Evolutionary conservation across 2,888 invertebrate genomes (phyloP).

Genomic region (Charanyca ferruginea): DNA sequence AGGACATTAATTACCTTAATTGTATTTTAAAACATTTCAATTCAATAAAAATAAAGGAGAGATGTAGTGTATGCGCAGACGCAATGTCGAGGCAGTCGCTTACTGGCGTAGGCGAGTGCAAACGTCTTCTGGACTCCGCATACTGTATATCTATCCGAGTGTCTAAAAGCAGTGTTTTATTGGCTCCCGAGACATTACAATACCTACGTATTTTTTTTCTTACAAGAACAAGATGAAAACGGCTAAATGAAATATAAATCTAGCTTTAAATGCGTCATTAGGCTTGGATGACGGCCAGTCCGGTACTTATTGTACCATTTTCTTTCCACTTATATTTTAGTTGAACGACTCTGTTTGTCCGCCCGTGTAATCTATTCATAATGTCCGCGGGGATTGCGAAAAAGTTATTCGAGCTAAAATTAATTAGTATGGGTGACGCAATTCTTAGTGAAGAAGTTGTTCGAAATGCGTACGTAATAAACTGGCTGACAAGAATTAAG

Average conservation of each 20-base stretch:
- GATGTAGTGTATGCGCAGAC: no score
- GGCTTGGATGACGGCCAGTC: slow-evolving; percentile 64
- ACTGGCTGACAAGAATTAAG: slow-evolving; percentile 44
- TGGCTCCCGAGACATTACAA: no score
- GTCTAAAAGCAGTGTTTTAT: no score
- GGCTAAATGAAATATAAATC: slow-evolving; percentile 52
- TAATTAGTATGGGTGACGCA: slow-evolving; percentile 55
- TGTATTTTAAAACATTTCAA: no score
- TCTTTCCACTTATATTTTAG: slow-evolving; percentile 62
- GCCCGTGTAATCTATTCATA: slow-evolving; percentile 67
- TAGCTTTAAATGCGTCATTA: slow-evolving; percentile 64
- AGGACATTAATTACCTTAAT: no score
- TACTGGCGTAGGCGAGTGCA: no score
- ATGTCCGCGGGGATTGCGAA: slow-evolving; percentile 46
- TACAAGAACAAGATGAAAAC: slow-evolving; percentile 34
- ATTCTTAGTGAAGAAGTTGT: slow-evolving; percentile 34
- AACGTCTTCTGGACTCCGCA: no score
- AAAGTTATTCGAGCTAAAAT: slow-evolving; percentile 50
- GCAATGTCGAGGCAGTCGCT: no score
- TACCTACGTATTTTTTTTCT: slow-evolving; percentile 14
- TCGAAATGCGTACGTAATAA: slow-evolving; percentile 39
- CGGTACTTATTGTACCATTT: slow-evolving; percentile 62
- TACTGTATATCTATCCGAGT: no score
- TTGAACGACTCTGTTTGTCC: slow-evolving; percentile 54
- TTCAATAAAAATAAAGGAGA: no score